These are phyloP conservation scores for Drosophila rubida DNA, from an alignment of 2,888 invertebrate genomes.

Conservation along the genomic window DNA sequence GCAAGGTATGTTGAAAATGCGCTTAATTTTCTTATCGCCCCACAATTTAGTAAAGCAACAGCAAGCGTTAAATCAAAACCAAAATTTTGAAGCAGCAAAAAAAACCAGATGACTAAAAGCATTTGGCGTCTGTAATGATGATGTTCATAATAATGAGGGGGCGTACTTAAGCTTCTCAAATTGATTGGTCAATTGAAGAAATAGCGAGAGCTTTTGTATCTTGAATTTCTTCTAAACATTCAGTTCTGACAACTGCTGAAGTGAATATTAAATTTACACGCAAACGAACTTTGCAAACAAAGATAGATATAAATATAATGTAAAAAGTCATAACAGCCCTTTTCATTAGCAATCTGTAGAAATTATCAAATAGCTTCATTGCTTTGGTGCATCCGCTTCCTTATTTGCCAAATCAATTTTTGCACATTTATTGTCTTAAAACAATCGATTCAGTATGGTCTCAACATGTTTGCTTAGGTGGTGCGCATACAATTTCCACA, in stretches of 20 bases:
- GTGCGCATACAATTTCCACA: conserved; percentile 58
- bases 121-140: conserved; percentile 61
- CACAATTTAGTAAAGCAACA: conserved; percentile 11
- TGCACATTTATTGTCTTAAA: neutral
- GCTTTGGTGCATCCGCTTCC: neutral
- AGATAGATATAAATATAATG: too few relatives aligned
- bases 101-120: conserved; percentile 77
- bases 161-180: conserved; percentile 16
- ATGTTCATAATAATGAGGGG: conserved; percentile 38
- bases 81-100: neutral
- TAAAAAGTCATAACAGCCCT: too few relatives aligned
- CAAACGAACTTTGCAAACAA: too few relatives aligned
- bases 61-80: conserved; percentile 15
- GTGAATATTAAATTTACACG: too few relatives aligned
- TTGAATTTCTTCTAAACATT: neutral
- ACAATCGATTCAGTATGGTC: neutral
- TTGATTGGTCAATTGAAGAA: conserved; percentile 31
- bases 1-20: conserved; percentile 59
- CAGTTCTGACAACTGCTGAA: neutral
- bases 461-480: conserved; percentile 12
- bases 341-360: neutral
- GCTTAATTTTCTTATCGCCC: conserved; percentile 64
- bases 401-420: neutral
- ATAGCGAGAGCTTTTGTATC: neutral
- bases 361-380: neutral